Evolutionary conservation across 2,888 invertebrate species (phyloP), one percentile per base, ranked within the genome.

Genomic region (Cotesia congregata): DNA sequence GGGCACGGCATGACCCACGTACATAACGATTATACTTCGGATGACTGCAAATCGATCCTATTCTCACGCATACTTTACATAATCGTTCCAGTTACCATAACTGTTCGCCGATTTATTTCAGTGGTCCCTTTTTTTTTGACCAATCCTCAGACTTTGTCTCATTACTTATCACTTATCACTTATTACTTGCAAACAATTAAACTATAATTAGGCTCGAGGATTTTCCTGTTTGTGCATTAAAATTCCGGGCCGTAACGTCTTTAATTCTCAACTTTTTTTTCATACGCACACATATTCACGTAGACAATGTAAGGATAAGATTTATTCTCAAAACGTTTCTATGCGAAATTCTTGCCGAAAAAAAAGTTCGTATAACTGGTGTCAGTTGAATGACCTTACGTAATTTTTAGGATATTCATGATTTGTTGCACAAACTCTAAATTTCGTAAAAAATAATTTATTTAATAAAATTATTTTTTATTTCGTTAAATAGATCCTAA

Each of bases 1-100:
- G 76, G 72, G 74, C 75, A 73, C 76, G 70, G 76, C 76, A 17
- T 62, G 78, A 78, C 76, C 76, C 65, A 61, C 67, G 41, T 68
- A 30, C 65, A 65, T 65, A 20, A 61, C 39, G 65, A 50, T 60
- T 40, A 72, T 72, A 67, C 62, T 64, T 72, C 64, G n/a, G 76
- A 71, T 50, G 73, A 73, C 74, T 30, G 64, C 65, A 72, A 68
- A 78, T 75, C 70, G 71, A 65, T 67, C 72, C 71, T 67, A 64
- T 74, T 67, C 70, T 69, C 74, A 74, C 74, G 74, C 60, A 41
- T 59, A 30, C 40, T 74, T 77, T 72, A 77, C 30, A 60, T 77
- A 72, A 75, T 73, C 30, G 50, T 30, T 65, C 65, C 12, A 30
- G 12, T 65, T 30, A 65, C 30, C 12, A 17, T 17, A 17, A 17